Base-by-base conservation (phyloP, 2,888 invertebrate genomes). In the Rotaria socialis region DNA sequence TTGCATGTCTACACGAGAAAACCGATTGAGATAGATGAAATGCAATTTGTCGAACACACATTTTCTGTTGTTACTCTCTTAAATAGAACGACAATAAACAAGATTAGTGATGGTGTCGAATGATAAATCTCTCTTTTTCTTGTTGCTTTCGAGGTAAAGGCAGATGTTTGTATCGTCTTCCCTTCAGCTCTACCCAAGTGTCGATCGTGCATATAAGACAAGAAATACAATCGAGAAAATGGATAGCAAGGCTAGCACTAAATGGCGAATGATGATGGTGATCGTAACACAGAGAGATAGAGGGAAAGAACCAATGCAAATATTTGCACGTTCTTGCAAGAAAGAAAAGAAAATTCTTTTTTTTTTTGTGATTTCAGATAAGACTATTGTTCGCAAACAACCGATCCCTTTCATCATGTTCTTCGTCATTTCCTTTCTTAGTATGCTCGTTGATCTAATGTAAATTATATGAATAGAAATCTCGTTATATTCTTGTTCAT, bases 381-480 rank as follows among this genome's bases (percentile, higher is more conserved):
- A 67, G 35, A 27, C 35, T 19, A 67, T 67, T 67, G 67, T 67
- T 16, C 16, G 35, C 35, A 35, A 19, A 16, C 35, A 67, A 41
- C 27, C 19, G 67, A 67, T 35, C 67, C 27, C 35, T 35, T 67
- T 27, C 67, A 67, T 19, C 19, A 67, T 67, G 35, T 19, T 35
- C 5, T 27, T 67, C 35, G 35, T 16, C 67, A 67, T 67, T 67
- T 67, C 16, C 35, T 35, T 67, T 67, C 35, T 67, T 67, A 35
- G 19, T 35, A 16, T 35, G 14, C 41, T 35, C 19, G 10, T 35
- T 19, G 67, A 67, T 67, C 27, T 19, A 35, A 67, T 67, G 67
- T 67, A 19, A 67, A 67, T 35, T 67, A 67, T 67, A 67, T 67
- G 67, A 67, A 41, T 67, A 67, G 67, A 67, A 67, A 35, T 67